Conservation (phyloP, 1,140 invertebrate species). For the Drosophila lacertosa region DNA sequence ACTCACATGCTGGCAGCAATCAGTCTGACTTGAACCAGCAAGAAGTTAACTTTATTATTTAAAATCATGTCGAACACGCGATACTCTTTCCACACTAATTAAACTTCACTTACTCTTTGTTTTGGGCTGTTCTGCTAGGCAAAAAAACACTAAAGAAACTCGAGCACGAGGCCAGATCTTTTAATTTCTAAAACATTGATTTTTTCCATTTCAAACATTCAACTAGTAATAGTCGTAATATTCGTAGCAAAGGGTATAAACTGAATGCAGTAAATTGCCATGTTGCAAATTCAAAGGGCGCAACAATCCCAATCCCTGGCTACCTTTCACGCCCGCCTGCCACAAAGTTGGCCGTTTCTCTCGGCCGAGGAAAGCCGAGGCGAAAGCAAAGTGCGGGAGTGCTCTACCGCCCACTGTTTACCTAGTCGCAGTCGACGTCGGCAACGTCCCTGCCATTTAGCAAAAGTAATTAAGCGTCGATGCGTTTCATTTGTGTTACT, state of each 20-base stretch:
- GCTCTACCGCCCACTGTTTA: constrained; percentile 16
- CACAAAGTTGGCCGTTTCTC: constrained; percentile 23
- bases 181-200: neutral
- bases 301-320: constrained; percentile 18
- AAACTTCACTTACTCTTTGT: too few species aligned
- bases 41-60: neutral
- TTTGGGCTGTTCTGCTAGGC: too few species aligned
- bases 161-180: neutral
- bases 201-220: neutral
- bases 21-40: constrained; percentile 23
- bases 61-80: neutral
- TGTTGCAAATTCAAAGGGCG: constrained; percentile 36
- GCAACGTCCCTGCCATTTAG: constrained; percentile 61
- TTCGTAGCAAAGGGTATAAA: constrained; percentile 11
- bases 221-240: neutral
- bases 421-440: constrained; percentile 22
- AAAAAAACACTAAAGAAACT: too few species aligned
- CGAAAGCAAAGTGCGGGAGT: neutral
- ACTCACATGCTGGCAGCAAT: constrained; percentile 45
- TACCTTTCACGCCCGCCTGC: constrained; percentile 31
- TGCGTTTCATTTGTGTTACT: constrained; percentile 80
- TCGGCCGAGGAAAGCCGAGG: constrained; percentile 8
- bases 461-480: constrained; percentile 79
- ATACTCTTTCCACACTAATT: neutral
- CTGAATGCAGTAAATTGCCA: constrained; percentile 57